Evolutionary conservation across 2,113 vertebrate species (phyloP).

Genomic region (Acanthisitta chloris): DNA sequence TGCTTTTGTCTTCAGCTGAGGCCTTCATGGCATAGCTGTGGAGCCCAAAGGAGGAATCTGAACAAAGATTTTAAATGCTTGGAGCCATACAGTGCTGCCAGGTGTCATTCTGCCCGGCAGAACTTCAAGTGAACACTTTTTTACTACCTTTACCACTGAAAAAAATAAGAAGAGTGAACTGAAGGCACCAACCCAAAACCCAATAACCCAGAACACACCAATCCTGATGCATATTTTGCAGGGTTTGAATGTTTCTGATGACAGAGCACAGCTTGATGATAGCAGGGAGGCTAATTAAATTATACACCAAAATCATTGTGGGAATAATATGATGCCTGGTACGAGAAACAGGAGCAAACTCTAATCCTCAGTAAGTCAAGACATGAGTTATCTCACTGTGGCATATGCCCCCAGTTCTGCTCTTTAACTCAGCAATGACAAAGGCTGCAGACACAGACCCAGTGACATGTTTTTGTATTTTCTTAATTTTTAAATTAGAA

Average conservation of each 20-base stretch:
- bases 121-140: not conserved
- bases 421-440: not conserved
- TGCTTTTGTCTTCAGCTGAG: not conserved
- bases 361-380: not conserved
- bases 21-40: not conserved
- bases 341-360: not conserved
- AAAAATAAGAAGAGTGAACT: not conserved
- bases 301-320: constrained; percentile 7
- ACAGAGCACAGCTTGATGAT: constrained; percentile 20
- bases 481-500: constrained; percentile 47
- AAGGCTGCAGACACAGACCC: not conserved
- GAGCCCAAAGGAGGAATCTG: not conserved
- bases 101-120: not conserved
- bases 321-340: not conserved
- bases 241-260: not conserved
- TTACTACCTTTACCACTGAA: not conserved
- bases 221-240: not conserved
- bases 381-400: not conserved
- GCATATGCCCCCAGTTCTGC: not conserved
- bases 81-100: not conserved
- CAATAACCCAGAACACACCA: not conserved
- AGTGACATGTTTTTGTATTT: not conserved
- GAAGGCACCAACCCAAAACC: not conserved
- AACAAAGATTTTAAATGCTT: not conserved
- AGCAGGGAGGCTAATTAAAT: constrained; percentile 30